Conservation (phyloP, 2,797 vertebrate species). For the Cercopithecus neglectus region DNA sequence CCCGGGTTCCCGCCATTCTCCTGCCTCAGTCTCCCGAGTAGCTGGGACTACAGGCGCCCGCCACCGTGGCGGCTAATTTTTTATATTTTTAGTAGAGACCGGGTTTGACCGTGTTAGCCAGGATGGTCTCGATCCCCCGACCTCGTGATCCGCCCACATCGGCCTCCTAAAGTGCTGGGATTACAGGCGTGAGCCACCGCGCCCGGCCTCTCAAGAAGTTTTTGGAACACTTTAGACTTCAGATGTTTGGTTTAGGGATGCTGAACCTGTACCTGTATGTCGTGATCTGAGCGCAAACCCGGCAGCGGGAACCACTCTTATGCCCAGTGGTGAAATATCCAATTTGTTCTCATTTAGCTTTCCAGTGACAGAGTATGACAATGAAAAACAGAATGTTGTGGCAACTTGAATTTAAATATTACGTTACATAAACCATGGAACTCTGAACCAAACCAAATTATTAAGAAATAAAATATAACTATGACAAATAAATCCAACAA, state of each 20-base stretch:
- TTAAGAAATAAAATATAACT: not conserved
- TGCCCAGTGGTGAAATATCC: not conserved
- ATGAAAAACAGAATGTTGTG: not conserved
- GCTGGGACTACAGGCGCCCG: accelerated
- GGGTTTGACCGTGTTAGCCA: too few relatives aligned
- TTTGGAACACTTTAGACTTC: not conserved
- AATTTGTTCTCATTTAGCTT: accelerated
- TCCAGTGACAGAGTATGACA: not conserved
- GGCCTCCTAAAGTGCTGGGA: too few relatives aligned
- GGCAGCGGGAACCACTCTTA: accelerated
- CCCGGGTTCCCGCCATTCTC: accelerated
- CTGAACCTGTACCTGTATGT: not conserved
- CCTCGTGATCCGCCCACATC: too few relatives aligned
- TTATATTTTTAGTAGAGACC: too few relatives aligned
- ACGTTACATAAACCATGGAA: not conserved
- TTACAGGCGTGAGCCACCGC: too few relatives aligned
- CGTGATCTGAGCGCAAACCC: not conserved
- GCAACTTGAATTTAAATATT: not conserved
- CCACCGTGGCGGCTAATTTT: too few relatives aligned
- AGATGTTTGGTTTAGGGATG: too few relatives aligned
- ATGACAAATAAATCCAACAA: not conserved
- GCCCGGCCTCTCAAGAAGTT: too few relatives aligned
- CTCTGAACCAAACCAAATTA: not conserved
- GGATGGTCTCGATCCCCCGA: accelerated
- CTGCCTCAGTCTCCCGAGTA: too few relatives aligned